These are phyloP conservation scores for Eupithecia exiguata DNA, from an alignment of 2,888 invertebrate species.

Conservation along the genomic window DNA sequence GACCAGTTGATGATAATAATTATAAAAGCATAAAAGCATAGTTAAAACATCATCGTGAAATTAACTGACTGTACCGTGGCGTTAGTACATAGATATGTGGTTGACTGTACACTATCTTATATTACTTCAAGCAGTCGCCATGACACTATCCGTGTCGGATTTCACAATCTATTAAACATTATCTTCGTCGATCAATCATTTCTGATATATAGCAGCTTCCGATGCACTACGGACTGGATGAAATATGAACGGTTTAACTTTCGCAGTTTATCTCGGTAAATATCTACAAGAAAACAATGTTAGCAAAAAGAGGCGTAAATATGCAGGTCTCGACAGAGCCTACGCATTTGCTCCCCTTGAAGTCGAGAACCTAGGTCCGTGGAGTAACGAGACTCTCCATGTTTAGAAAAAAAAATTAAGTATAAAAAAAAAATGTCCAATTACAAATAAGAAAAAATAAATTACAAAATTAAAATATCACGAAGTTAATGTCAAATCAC, in stretches of 20 bases:
- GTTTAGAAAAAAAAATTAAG: too few species aligned
- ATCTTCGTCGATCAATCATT: neutral
- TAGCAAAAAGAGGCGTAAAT: too few species aligned
- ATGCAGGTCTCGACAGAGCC: too few species aligned
- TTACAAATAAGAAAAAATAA: too few species aligned
- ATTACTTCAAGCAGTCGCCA: neutral
- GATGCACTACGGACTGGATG: neutral
- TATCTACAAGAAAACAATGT: neutral
- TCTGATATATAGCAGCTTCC: neutral
- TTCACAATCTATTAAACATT: constrained; percentile 4
- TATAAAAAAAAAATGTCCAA: too few species aligned
- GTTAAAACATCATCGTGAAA: too few species aligned
- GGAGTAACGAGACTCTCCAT: too few species aligned
- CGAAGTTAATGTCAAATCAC: too few species aligned
- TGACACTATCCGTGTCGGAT: constrained; percentile 3
- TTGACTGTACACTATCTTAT: neutral
- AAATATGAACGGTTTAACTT: neutral
- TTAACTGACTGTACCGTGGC: neutral
- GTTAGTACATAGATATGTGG: neutral
- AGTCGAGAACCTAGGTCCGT: too few species aligned
- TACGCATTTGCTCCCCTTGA: too few species aligned
- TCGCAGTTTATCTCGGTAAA: neutral
- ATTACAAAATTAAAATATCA: too few species aligned
- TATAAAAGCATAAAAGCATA: too few species aligned
- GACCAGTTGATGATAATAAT: neutral